A percentile compares a stretch with the other conserved stretches of the same genome.
Conservation (phyloP, 2,888 invertebrate genomes). For the Pocota personata region DNA sequence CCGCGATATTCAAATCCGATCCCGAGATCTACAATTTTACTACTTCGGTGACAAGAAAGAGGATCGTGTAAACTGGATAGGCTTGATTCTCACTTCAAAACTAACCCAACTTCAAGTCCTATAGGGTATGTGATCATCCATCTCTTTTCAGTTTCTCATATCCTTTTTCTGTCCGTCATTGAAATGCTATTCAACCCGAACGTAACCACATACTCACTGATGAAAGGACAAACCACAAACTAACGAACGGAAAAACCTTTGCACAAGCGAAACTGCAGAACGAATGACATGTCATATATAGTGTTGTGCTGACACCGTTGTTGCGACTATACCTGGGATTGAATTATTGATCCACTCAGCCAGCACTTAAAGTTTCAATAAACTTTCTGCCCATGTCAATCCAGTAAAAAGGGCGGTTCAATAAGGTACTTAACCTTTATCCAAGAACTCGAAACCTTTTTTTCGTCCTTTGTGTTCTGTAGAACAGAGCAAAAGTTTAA, state of each 20-base stretch:
- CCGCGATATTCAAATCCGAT: no score
- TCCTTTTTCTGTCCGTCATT: neutral
- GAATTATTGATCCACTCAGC: slow-evolving; percentile 60
- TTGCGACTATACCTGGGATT: slow-evolving; percentile 29
- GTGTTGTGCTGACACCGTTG: slow-evolving; percentile 37
- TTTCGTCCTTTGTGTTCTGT: neutral
- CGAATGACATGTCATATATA: slow-evolving; percentile 5
- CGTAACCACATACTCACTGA: neutral
- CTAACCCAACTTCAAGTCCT: no score
- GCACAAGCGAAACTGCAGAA: neutral
- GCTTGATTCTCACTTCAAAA: no score
- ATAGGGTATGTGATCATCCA: neutral
- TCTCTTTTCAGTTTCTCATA: neutral
- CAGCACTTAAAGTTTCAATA: slow-evolving; percentile 59
- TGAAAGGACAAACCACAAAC: slow-evolving; percentile 12
- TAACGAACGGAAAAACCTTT: neutral
- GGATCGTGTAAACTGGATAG: no score
- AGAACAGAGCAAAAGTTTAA: slow-evolving; percentile 23
- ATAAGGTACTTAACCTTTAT: slow-evolving; percentile 25
- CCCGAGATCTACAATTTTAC: no score
- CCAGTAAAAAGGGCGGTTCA: neutral
- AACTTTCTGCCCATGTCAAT: slow-evolving; percentile 37
- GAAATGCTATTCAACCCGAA: neutral
- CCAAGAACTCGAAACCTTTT: neutral
- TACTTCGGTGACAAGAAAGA: no score